Conservation (phyloP, 2,113 vertebrate species). For the Passerina amoena region DNA sequence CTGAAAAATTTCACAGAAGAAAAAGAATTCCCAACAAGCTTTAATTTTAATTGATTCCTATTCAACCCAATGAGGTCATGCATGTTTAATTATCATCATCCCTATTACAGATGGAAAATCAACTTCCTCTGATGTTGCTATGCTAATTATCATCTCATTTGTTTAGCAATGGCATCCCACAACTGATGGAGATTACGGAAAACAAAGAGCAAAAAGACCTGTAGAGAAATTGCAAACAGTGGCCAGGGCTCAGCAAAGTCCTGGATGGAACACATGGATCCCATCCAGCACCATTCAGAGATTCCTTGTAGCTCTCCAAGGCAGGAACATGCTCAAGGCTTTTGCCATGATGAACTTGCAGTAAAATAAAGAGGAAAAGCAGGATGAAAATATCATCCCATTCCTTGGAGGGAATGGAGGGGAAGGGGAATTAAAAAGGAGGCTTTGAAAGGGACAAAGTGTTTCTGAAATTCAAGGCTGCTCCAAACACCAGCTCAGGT, state of each 20-base stretch:
- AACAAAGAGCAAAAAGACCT: background rate
- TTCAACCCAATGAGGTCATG: slow-evolving; percentile 43
- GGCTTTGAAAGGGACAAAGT: background rate
- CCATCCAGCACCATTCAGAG: background rate
- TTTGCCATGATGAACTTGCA: background rate
- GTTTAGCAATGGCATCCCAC: slow-evolving; percentile 2
- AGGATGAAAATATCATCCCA: background rate
- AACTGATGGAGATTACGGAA: background rate
- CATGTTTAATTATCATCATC: slow-evolving; percentile 61
- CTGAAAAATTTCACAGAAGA: background rate
- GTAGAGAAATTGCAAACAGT: background rate
- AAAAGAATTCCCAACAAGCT: slow-evolving; percentile 22
- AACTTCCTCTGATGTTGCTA: slow-evolving; percentile 59
- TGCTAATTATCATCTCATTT: slow-evolving; percentile 59
- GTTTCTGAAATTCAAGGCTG: background rate
- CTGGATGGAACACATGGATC: background rate
- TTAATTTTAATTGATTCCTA: slow-evolving; percentile 52
- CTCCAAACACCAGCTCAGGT: background rate
- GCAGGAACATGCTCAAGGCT: background rate
- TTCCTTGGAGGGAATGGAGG: background rate
- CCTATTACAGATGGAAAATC: slow-evolving; percentile 50
- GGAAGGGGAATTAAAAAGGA: background rate
- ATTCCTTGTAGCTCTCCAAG: background rate
- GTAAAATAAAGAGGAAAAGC: background rate
- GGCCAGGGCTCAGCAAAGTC: background rate